These are phyloP conservation scores for Cantharis rufa DNA, from an alignment of 2,888 invertebrate genomes.

Conservation along the genomic window DNA sequence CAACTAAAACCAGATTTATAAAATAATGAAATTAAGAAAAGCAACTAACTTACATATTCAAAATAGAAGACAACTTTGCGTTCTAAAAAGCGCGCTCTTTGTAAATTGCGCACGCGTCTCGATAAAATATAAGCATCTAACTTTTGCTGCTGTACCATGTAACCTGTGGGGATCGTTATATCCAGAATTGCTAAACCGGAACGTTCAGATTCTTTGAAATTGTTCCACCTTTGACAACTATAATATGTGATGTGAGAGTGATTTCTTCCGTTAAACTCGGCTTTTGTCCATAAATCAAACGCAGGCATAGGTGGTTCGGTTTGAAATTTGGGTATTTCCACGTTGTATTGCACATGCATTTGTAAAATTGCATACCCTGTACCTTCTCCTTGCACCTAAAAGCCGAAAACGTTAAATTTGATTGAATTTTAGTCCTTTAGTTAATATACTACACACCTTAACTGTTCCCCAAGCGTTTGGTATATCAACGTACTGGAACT, in stretches of 20 bases:
- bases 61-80: conserved; percentile 91
- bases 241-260: conserved; percentile 89
- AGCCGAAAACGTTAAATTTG: background rate
- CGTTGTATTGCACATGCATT: conserved; percentile 91
- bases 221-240: conserved; percentile 82
- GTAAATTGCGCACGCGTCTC: conserved; percentile 77
- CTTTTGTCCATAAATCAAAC: conserved; percentile 77
- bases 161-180: conserved; percentile 87
- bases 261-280: conserved; percentile 85
- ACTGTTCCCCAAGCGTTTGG: conserved; percentile 94
- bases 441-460: conserved; percentile 55
- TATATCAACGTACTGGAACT: conserved; percentile 79
- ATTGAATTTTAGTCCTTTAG: no score
- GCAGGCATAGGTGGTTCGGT: conserved; percentile 79
- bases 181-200: conserved; percentile 89
- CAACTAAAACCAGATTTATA: conserved; percentile 61
- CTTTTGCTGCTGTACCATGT: conserved; percentile 87
- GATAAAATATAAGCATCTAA: conserved; percentile 84
- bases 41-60: conserved; percentile 74
- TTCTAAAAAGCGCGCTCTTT: conserved; percentile 80
- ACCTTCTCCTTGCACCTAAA: conserved; percentile 80
- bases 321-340: conserved; percentile 82
- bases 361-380: conserved; percentile 94
- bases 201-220: conserved; percentile 74
- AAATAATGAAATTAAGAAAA: background rate